Base-by-base conservation (phyloP, 2,888 invertebrate genomes). In the Amphipyra tragopoginis region DNA sequence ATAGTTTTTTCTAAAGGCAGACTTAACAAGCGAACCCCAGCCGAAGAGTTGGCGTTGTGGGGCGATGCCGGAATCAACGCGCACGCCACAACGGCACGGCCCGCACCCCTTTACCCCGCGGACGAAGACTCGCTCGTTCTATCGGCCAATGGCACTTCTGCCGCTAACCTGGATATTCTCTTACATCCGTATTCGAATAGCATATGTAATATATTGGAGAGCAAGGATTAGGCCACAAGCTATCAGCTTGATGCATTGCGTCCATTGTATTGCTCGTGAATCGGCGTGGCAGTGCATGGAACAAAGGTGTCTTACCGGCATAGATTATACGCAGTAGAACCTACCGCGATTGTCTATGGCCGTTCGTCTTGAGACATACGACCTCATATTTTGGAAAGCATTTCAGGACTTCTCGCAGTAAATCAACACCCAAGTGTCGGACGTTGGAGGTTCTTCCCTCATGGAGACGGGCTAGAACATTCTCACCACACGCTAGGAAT, bases 231-330 rank as follows among this genome's bases (percentile, higher is more conserved):
- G 79, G 71, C 78, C 81, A 77, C 78, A 81, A 81, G 84, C 88
- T 87, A 90, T 89, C 88, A 82, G 80, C 74, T 79, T 90, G 90
- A 90, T 90, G 88, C 88, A 90, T 90, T 76, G 85, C 84, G 58
- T 56, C 82, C 69, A 89, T 90, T 90, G 90, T 90, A 61, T 72
- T 73, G 65, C 75, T 71, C 67, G 71, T 81, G 88, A 86, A 87
- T 87, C 79, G 86, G 84, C 81, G 80, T 74, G 76, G 75, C 80
- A 76, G 71, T 72, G 61, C 63, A 58, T 77, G 71, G 84, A 79
- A 90, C 90, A 89, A 88, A 87, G 88, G 87, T 85, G 80, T 82
- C 81, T 82, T 79, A 79, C 66, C 62, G 68, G 75, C 81, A 78
- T 82, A 81, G 79, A 86, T 83, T 81, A 80, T 76, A 75, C 72